Evolutionary conservation across 1,140 invertebrate genomes (phyloP).

Genomic region (Lepidurus couesii): DNA sequence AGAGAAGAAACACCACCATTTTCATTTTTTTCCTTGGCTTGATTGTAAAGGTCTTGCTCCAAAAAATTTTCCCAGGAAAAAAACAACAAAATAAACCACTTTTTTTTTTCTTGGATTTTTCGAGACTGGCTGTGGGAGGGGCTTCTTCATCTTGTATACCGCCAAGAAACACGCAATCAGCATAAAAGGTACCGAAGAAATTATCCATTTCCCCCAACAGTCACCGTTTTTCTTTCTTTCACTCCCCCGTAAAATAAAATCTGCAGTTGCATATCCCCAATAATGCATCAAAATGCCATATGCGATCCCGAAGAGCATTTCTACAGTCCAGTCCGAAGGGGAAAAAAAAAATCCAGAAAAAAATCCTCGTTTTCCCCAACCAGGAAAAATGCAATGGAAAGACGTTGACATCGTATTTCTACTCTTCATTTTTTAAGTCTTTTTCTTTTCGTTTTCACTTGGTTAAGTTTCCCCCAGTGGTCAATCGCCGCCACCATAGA

Average conservation of each 20-base stretch:
- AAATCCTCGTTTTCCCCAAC: not conserved
- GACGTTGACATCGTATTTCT: not conserved
- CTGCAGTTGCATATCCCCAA: conserved; percentile 3
- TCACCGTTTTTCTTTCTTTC: not conserved
- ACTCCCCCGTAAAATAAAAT: not conserved
- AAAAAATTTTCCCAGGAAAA: not conserved
- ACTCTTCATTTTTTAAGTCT: not conserved
- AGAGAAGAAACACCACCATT: not conserved
- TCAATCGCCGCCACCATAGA: not conserved
- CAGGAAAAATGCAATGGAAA: conserved; percentile 4
- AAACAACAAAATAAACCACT: not conserved
- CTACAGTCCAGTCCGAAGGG: not conserved
- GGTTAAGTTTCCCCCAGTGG: not conserved
- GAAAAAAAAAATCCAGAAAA: not conserved
- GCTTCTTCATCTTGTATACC: not conserved
- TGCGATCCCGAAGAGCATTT: not conserved
- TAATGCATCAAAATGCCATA: not conserved
- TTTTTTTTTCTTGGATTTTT: not conserved
- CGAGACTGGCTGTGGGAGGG: not conserved
- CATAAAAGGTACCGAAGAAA: conserved; percentile 19
- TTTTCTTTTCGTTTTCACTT: not conserved
- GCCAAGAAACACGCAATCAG: not conserved
- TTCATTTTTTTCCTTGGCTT: not conserved
- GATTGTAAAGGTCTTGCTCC: not conserved
- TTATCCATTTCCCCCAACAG: not conserved